Evolutionary conservation across 1,140 invertebrate species (phyloP).

Genomic region (Limonius californicus): DNA sequence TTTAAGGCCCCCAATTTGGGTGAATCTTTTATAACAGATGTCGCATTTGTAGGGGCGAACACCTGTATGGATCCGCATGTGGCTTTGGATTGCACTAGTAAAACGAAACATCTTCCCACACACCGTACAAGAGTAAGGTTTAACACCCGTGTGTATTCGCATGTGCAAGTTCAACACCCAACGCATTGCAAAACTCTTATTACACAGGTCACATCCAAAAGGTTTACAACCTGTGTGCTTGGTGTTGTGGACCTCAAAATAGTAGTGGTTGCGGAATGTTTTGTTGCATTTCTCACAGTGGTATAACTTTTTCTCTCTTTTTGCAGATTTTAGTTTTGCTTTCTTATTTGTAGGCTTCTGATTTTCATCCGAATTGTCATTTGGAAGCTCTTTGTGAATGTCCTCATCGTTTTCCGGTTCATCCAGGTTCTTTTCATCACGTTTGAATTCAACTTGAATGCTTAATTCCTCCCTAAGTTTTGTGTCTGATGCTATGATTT

Average conservation of each 20-base stretch:
- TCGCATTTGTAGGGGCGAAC: slow-evolving; percentile 48
- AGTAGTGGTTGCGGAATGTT: slow-evolving; percentile 65
- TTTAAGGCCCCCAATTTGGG: slow-evolving; percentile 54
- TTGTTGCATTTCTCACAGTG: slow-evolving; percentile 63
- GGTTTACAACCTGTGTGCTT: slow-evolving; percentile 42
- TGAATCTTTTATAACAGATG: slow-evolving; percentile 46
- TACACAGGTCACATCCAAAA: slow-evolving; percentile 38
- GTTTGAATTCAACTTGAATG: too few relatives aligned
- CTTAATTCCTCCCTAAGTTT: neutral
- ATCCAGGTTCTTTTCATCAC: neutral
- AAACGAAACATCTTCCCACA: slow-evolving; percentile 46
- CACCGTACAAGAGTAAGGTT: slow-evolving; percentile 36
- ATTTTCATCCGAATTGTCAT: too few relatives aligned
- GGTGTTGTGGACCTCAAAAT: slow-evolving; percentile 63
- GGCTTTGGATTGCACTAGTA: slow-evolving; percentile 48
- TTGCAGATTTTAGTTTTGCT: neutral
- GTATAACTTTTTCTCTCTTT: slow-evolving; percentile 39
- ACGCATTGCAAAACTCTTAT: slow-evolving; percentile 35
- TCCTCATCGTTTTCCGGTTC: neutral
- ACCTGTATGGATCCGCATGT: slow-evolving; percentile 49
- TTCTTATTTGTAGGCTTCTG: neutral
- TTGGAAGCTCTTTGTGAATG: too few relatives aligned
- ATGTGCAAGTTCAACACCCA: slow-evolving; percentile 33
- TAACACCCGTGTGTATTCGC: slow-evolving; percentile 32
- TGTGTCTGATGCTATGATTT: slow-evolving; percentile 1